phyloP scores from a whole-genome alignment of 64 coral and sea anemone genomes.

The Porites lutea region DNA sequence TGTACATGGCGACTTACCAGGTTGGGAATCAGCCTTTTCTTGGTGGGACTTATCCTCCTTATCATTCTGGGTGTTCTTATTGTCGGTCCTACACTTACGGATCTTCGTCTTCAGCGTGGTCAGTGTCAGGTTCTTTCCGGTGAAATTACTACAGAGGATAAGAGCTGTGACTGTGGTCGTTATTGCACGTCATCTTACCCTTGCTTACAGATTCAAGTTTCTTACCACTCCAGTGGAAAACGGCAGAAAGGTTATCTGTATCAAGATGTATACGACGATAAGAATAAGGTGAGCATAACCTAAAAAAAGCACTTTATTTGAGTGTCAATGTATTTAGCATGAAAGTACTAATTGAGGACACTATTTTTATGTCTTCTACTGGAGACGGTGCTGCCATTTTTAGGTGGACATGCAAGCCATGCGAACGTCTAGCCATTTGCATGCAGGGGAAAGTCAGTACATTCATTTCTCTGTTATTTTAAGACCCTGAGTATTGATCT shows the following conservation, averaged over 20 bases:
- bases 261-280: not conserved
- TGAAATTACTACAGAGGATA: not conserved
- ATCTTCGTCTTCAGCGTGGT: not conserved
- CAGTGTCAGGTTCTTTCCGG: conserved; percentile 31
- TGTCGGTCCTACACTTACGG: conserved; percentile 33
- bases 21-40: not conserved
- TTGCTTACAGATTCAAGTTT: conserved; percentile 38
- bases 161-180: conserved; percentile 52
- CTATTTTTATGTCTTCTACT: no score
- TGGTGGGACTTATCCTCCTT: conserved; percentile 19
- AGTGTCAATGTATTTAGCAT: no score
- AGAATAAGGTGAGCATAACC: conserved; percentile 10
- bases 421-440: no score
- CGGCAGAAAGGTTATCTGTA: conserved; percentile 1
- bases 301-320: no score
- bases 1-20: conserved; percentile 10
- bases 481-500: no score
- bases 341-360: no score
- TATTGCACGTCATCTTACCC: conserved; percentile 47
- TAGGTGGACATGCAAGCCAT: no score
- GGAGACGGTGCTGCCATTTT: no score
- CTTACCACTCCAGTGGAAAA: not conserved
- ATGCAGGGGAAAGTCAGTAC: no score
- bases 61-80: conserved; percentile 46
- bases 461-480: no score